Conservation (phyloP, 1,140 invertebrate genomes). For the Orius laevigatus region DNA sequence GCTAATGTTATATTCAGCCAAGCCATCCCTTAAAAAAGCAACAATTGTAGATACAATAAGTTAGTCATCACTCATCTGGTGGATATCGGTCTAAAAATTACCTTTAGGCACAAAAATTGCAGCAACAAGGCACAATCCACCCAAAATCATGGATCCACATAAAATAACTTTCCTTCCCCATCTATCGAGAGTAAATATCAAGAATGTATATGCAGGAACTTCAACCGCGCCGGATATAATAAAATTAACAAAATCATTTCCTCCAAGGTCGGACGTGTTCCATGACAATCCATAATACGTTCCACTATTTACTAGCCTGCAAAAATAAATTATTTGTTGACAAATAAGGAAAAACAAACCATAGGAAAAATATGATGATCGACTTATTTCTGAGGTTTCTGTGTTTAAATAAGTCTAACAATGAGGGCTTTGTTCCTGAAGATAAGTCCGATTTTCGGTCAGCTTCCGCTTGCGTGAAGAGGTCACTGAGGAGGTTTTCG, state of each 20-base stretch:
- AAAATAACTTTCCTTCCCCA: constrained; percentile 54
- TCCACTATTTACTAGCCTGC: constrained; percentile 57
- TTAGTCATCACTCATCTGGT: neutral
- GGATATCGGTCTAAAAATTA: constrained; percentile 24
- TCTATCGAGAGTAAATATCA: constrained; percentile 50
- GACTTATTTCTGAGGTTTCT: constrained; percentile 52
- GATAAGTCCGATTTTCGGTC: constrained; percentile 25
- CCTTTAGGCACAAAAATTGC: constrained; percentile 40
- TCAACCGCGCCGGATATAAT: constrained; percentile 58
- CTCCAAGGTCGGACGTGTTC: constrained; percentile 55
- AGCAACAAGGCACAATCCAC: constrained; percentile 40
- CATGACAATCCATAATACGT: constrained; percentile 71
- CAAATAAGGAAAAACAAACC: constrained; percentile 28
- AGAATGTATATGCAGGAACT: constrained; percentile 53
- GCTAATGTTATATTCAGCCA: constrained; percentile 48
- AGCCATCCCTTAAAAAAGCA: constrained; percentile 32
- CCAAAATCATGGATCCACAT: constrained; percentile 49
- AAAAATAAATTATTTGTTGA: constrained; percentile 15
- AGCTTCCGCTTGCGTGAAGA: constrained; percentile 31
- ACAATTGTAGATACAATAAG: neutral
- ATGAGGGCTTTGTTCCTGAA: constrained; percentile 28
- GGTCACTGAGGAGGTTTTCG: constrained; percentile 33
- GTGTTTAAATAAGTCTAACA: constrained; percentile 53
- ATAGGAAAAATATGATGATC: constrained; percentile 58
- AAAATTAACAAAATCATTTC: constrained; percentile 59